These are phyloP conservation scores for Protula sp. DNA, from an alignment of 2,888 invertebrate species.

Conservation along the genomic window DNA sequence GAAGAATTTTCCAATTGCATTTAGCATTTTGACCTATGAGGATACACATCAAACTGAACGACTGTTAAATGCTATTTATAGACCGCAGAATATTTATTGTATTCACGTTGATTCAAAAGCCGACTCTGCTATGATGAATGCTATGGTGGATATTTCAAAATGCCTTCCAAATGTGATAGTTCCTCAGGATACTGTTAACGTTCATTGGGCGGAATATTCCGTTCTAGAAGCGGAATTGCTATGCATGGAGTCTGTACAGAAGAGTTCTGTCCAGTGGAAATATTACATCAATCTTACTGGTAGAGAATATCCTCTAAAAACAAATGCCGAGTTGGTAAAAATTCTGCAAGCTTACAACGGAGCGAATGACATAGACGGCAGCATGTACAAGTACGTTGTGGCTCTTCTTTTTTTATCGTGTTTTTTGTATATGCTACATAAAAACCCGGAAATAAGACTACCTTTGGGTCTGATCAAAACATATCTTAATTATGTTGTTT, in stretches of 20 bases:
- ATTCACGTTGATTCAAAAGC: slow-evolving; percentile 45
- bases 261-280: slow-evolving; percentile 12
- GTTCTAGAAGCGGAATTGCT: slow-evolving; percentile 22
- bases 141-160: slow-evolving; percentile 23
- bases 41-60: slow-evolving; percentile 34
- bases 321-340: slow-evolving; percentile 22
- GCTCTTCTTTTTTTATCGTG: background rate
- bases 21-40: slow-evolving; percentile 33
- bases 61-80: slow-evolving; percentile 39
- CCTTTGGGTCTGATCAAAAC: too few species aligned
- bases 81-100: slow-evolving; percentile 47
- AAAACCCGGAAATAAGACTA: background rate
- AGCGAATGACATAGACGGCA: slow-evolving; percentile 24
- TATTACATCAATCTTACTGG: slow-evolving; percentile 25
- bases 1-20: slow-evolving; percentile 35
- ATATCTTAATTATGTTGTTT: too few species aligned
- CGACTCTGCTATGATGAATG: slow-evolving; percentile 15
- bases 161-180: slow-evolving; percentile 40
- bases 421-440: background rate
- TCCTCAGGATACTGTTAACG: slow-evolving; percentile 24
- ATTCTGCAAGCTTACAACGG: slow-evolving; percentile 23
- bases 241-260: slow-evolving; percentile 19
- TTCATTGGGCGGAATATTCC: slow-evolving; percentile 24
- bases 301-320: slow-evolving; percentile 23
- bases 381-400: slow-evolving; percentile 8